These are phyloP conservation scores for Caenorhabditis briggsae DNA, from an alignment of 1,140 invertebrate genomes.

Conservation along the genomic window DNA sequence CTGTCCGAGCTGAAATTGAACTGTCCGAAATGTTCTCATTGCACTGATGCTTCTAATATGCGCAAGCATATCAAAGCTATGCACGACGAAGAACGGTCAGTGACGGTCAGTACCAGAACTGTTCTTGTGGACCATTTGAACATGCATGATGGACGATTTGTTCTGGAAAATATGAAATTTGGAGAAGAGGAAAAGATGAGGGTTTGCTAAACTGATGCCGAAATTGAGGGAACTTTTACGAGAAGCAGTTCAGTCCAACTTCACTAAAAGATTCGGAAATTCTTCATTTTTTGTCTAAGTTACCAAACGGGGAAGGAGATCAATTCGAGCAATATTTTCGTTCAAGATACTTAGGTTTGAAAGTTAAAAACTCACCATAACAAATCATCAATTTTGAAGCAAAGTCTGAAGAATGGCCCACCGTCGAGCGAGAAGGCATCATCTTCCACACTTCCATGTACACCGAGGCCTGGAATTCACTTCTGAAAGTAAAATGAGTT, in stretches of 20 bases:
- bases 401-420: background rate
- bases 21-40: too few relatives aligned
- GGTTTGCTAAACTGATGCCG: background rate
- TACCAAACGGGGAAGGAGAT: background rate
- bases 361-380: background rate
- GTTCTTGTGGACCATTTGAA: too few relatives aligned
- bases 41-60: too few relatives aligned
- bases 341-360: background rate
- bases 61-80: too few relatives aligned
- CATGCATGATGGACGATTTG: too few relatives aligned
- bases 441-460: background rate
- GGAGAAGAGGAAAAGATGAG: too few relatives aligned
- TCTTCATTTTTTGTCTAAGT: background rate
- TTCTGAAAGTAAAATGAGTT: background rate
- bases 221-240: background rate
- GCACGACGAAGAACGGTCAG: too few relatives aligned
- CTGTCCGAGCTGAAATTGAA: too few relatives aligned
- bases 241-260: background rate
- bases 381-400: background rate
- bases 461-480: background rate
- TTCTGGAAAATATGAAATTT: too few relatives aligned
- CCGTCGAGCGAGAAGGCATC: background rate
- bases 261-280: background rate
- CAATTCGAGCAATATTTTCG: background rate
- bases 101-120: too few relatives aligned